Percentiles rank a stretch among this genome's conserved stretches.
Conservation (phyloP, 2,113 vertebrate genomes). For the Prunella himalayana region DNA sequence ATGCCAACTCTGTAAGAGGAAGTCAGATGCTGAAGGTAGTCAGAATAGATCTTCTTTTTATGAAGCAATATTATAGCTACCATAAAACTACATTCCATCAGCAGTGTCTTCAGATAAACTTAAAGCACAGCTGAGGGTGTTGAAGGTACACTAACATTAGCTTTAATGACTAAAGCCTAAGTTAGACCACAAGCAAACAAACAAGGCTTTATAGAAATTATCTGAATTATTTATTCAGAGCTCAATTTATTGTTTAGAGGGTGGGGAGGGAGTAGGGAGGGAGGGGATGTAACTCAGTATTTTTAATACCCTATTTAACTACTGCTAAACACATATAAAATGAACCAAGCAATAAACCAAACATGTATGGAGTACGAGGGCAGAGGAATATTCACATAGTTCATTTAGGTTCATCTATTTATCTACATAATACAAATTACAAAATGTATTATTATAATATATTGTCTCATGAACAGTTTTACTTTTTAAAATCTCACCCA, state of each 20-base stretch:
- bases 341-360: background rate
- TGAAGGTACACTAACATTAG: background rate
- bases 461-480: background rate
- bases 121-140: background rate
- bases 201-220: background rate
- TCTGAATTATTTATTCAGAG: background rate
- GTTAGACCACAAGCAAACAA: background rate
- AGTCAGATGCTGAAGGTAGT: background rate
- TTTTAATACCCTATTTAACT: background rate
- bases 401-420: background rate
- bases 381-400: background rate
- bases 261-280: fast-evolving
- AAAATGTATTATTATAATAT: background rate
- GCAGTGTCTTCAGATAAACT: background rate
- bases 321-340: background rate
- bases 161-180: background rate
- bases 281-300: background rate
- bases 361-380: background rate
- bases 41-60: background rate
- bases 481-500: background rate
- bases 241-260: background rate
- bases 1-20: background rate
- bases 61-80: background rate
- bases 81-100: background rate
- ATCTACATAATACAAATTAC: background rate